Percentiles rank a stretch among this genome's conserved stretches.
phyloP scores from a whole-genome alignment of 2,113 vertebrate species.

The Cynopterus brachyotis region DNA sequence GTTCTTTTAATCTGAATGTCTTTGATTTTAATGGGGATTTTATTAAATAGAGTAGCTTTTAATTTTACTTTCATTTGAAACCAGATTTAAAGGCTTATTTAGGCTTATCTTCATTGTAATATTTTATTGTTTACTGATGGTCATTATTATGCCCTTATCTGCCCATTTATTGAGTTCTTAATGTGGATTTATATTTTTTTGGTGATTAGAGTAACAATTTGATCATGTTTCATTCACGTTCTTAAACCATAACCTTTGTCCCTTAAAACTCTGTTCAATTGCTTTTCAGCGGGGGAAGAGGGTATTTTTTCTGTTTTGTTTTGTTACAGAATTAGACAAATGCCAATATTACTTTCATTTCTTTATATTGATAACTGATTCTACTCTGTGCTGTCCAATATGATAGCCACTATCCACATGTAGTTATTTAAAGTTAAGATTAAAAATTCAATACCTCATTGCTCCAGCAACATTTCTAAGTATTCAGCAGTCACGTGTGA shows the following conservation, averaged over 20 bases:
- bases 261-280: not conserved
- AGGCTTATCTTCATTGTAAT: not conserved
- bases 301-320: not conserved
- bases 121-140: not conserved
- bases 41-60: not conserved
- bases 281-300: not conserved
- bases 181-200: not conserved
- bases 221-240: not conserved
- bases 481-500: not conserved
- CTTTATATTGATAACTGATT: not conserved
- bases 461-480: not conserved
- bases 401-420: not conserved
- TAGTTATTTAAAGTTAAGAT: slow-evolving; percentile 1
- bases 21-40: not conserved
- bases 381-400: not conserved
- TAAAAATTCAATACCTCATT: not conserved
- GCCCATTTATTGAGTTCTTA: not conserved
- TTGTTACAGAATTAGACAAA: not conserved
- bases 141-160: not conserved
- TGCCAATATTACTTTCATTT: not conserved
- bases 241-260: not conserved
- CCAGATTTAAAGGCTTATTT: not conserved
- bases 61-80: slow-evolving; percentile 26
- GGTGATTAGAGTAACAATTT: not conserved
- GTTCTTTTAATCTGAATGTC: not conserved